Conservation (phyloP, 2,888 invertebrate species). For the Desoria tigrina region DNA sequence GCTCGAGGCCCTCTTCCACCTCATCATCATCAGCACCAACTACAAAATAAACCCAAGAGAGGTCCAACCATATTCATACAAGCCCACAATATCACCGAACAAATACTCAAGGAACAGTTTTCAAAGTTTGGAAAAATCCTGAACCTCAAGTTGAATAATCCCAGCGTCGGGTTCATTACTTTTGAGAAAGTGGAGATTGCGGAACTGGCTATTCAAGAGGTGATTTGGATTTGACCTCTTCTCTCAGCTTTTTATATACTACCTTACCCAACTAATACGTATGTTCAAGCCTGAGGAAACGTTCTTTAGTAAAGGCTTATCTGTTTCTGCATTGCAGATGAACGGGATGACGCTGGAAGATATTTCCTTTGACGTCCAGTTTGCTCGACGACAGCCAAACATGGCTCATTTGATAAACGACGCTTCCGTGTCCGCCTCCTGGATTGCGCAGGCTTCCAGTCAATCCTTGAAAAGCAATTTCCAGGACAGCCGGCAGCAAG, state of each 20-base stretch:
- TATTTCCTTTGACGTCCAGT: constrained; percentile 46
- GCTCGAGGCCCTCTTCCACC: not conserved
- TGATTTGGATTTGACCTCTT: constrained; percentile 50
- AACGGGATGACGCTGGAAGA: constrained; percentile 43
- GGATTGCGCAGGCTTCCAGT: constrained; percentile 64
- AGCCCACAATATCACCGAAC: constrained; percentile 72
- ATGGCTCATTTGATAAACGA: constrained; percentile 43
- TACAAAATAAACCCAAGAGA: constrained; percentile 64
- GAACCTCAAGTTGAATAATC: constrained; percentile 54
- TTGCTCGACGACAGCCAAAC: constrained; percentile 50
- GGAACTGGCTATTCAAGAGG: constrained; percentile 77
- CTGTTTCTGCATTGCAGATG: constrained; percentile 27
- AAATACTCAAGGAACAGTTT: constrained; percentile 63
- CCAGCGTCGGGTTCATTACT: constrained; percentile 76
- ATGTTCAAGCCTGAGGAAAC: not conserved
- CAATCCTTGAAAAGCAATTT: constrained; percentile 81
- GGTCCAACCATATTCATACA: constrained; percentile 79
- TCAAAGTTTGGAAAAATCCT: constrained; percentile 48
- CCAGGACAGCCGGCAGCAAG: constrained; percentile 78
- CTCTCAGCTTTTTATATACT: not conserved
- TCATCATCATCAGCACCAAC: no score
- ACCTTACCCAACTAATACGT: not conserved
- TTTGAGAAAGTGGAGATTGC: constrained; percentile 87
- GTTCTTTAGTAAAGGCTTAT: not conserved
- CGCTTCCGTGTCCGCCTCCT: constrained; percentile 41